Conservation (phyloP, 1,140 invertebrate species). For the Drosophila eugracilis region DNA sequence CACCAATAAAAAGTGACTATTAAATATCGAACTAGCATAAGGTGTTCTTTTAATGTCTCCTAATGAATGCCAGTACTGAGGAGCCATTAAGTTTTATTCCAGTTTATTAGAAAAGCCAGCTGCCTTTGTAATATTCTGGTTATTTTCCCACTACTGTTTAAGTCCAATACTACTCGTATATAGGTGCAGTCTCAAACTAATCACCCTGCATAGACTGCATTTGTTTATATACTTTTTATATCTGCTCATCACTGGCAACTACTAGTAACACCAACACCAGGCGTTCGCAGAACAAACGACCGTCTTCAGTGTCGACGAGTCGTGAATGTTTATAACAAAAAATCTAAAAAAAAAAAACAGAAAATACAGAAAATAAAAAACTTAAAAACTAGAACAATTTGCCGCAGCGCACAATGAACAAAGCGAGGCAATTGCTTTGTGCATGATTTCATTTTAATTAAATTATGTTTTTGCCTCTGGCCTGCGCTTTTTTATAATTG, state of each 20-base stretch:
- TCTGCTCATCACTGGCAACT: conserved; percentile 40
- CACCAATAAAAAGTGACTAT: neutral
- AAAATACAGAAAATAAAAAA: conserved; percentile 44
- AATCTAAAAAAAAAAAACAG: conserved; percentile 52
- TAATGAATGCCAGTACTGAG: conserved; percentile 1
- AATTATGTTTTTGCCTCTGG: conserved; percentile 73
- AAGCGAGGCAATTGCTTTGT: conserved; percentile 80
- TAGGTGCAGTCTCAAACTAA: conserved; percentile 25
- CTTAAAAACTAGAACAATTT: conserved; percentile 80
- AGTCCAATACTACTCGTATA: too few relatives aligned
- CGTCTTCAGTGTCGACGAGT: conserved; percentile 78
- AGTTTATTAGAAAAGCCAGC: conserved; percentile 14
- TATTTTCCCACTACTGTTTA: conserved; percentile 4
- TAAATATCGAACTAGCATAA: neutral
- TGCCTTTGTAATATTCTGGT: conserved; percentile 6
- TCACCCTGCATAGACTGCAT: too few relatives aligned
- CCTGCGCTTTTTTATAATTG: conserved; percentile 72
- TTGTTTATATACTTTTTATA: conserved; percentile 36
- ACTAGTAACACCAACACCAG: too few relatives aligned
- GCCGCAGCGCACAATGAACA: conserved; percentile 74
- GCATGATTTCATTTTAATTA: conserved; percentile 84
- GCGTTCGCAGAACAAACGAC: conserved; percentile 45
- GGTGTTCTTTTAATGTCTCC: conserved; percentile 5
- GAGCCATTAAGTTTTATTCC: conserved; percentile 14
- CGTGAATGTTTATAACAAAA: conserved; percentile 70